These are phyloP conservation scores for Chelidonichthys spinosus DNA, from an alignment of 2,797 vertebrate genomes.

Conservation along the genomic window DNA sequence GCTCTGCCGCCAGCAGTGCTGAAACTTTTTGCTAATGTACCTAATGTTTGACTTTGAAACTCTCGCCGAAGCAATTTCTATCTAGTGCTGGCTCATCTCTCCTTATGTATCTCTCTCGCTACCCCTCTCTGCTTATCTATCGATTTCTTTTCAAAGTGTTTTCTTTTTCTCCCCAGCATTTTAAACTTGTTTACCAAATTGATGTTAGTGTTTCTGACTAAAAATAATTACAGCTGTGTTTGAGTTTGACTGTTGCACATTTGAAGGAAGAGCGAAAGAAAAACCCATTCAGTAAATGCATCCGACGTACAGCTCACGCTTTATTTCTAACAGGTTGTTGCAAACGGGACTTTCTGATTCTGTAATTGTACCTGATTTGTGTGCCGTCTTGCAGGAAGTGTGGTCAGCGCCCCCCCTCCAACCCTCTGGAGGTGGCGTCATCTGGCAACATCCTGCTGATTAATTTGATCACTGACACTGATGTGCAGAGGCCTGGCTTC, in stretches of 20 bases:
- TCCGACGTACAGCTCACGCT: background rate
- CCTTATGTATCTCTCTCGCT: slow-evolving; percentile 48
- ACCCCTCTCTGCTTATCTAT: slow-evolving; percentile 43
- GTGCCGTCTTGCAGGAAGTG: slow-evolving; percentile 77
- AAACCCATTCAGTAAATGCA: slow-evolving; percentile 22
- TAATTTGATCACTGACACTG: slow-evolving; percentile 77
- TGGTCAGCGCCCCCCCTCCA: slow-evolving; percentile 84
- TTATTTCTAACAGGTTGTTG: slow-evolving; percentile 15
- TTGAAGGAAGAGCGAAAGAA: background rate
- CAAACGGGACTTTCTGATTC: slow-evolving; percentile 6
- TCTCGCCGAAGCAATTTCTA: slow-evolving; percentile 63
- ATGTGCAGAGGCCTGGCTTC: slow-evolving; percentile 76
- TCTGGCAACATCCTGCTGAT: slow-evolving; percentile 85
- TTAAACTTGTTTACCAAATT: slow-evolving; percentile 48
- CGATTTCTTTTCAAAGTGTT: slow-evolving; percentile 57
- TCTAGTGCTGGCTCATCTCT: slow-evolving; percentile 44
- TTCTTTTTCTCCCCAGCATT: slow-evolving; percentile 23
- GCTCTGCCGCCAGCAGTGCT: slow-evolving; percentile 53
- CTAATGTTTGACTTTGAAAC: slow-evolving; percentile 77
- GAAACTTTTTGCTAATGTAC: slow-evolving; percentile 66
- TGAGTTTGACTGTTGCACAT: slow-evolving; percentile 9
- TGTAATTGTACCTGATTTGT: slow-evolving; percentile 3
- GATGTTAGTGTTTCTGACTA: slow-evolving; percentile 35
- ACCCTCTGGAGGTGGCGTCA: slow-evolving; percentile 80
- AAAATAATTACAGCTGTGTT: slow-evolving; percentile 37